A percentile compares a stretch with the other conserved stretches of the same genome.
Conservation (phyloP, 2,797 vertebrate genomes). For the Chaunax sp. region DNA sequence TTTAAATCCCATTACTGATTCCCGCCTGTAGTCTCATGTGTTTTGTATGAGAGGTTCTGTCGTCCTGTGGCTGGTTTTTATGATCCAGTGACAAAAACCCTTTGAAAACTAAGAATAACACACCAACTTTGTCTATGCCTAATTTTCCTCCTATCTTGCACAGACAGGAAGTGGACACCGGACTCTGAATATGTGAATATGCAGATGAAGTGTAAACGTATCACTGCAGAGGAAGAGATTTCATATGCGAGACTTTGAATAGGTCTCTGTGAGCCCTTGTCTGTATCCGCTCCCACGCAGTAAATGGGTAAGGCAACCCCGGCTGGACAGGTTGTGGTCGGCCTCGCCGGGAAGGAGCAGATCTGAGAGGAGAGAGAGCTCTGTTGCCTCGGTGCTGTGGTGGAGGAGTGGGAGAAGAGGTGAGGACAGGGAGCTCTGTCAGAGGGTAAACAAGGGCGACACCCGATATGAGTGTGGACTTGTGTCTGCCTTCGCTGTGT, state of each 20-base stretch:
- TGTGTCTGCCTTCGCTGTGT: not conserved
- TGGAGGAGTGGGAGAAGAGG: slow-evolving; percentile 31
- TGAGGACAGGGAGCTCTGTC: slow-evolving; percentile 50
- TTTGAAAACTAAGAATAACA: slow-evolving; percentile 63
- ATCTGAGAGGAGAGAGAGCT: slow-evolving; percentile 38
- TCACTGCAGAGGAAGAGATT: slow-evolving; percentile 75
- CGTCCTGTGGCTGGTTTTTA: slow-evolving; percentile 5
- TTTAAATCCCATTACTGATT: not conserved
- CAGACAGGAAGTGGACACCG: slow-evolving; percentile 65
- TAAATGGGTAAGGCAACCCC: slow-evolving; percentile 64
- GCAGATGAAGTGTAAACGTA: slow-evolving; percentile 78
- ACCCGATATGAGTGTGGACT: slow-evolving; percentile 37
- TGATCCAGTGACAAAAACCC: slow-evolving; percentile 40
- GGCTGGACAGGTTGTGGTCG: slow-evolving; percentile 65
- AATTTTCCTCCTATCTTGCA: slow-evolving; percentile 42
- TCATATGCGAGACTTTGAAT: slow-evolving; percentile 73
- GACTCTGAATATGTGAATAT: slow-evolving; percentile 75
- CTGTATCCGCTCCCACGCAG: slow-evolving; percentile 71
- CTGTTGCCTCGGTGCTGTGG: slow-evolving; percentile 41
- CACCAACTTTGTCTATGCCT: slow-evolving; percentile 33
- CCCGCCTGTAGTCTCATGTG: not conserved
- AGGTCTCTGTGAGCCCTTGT: slow-evolving; percentile 57
- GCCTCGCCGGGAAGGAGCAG: slow-evolving; percentile 47
- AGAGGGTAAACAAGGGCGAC: slow-evolving; percentile 45
- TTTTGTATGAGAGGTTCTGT: not conserved